A percentile compares a stretch with the other conserved stretches of the same genome.
Evolutionary conservation across 2,113 vertebrate species (phyloP).

Genomic region (Pedionomus torquatus): DNA sequence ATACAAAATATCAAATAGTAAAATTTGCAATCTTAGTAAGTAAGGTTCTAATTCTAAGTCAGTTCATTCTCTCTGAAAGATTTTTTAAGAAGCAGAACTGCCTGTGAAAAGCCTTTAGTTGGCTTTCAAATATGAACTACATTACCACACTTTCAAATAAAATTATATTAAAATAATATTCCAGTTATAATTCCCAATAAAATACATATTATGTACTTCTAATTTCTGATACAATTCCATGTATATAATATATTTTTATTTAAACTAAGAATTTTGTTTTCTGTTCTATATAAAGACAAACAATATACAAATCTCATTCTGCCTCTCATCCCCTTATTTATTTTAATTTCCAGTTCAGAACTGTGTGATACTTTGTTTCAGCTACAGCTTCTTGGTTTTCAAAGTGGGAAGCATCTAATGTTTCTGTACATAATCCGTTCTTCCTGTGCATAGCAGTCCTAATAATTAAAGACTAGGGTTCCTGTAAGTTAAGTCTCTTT

Average conservation of each 20-base stretch:
- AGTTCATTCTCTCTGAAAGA: neutral
- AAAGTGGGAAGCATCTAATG: neutral
- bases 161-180: neutral
- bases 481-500: neutral
- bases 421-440: neutral
- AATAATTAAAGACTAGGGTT: neutral
- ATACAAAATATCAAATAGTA: neutral
- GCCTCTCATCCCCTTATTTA: fast-evolving
- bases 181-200: neutral
- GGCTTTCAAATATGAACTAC: neutral
- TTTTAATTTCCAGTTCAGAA: neutral
- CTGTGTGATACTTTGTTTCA: neutral
- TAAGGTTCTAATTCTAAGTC: neutral
- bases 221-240: neutral
- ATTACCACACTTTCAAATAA: neutral
- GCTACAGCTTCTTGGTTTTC: neutral
- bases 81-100: neutral
- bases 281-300: neutral
- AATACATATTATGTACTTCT: neutral
- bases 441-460: neutral
- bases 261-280: neutral
- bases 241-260: neutral
- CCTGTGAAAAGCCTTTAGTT: neutral
- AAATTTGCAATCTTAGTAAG: neutral
- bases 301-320: neutral